Conservation (phyloP, 2,888 invertebrate species). For the Polymixis lichenea region DNA sequence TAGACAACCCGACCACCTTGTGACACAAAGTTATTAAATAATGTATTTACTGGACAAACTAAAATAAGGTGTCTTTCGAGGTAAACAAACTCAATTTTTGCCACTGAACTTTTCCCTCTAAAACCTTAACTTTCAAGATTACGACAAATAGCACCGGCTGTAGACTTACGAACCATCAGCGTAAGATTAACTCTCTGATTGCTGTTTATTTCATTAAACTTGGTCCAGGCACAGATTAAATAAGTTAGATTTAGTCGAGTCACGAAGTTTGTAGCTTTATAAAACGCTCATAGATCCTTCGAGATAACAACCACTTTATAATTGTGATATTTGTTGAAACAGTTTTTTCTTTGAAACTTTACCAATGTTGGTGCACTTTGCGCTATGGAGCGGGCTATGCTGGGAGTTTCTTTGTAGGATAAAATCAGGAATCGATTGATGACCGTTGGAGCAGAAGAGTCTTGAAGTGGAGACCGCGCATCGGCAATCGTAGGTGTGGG, state of each 20-base stretch:
- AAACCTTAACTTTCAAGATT: neutral
- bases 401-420: too few relatives aligned
- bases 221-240: constrained; percentile 56
- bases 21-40: neutral
- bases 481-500: too few relatives aligned
- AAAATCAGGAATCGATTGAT: too few relatives aligned
- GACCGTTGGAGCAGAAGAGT: too few relatives aligned
- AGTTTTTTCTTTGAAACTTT: neutral
- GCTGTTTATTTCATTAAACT: constrained; percentile 71
- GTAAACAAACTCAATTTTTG: neutral
- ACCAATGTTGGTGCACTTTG: too few relatives aligned
- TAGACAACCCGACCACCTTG: neutral
- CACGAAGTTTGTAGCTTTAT: constrained; percentile 35
- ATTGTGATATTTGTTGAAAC: neutral
- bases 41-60: neutral
- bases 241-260: constrained; percentile 52
- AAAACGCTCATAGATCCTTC: constrained; percentile 7
- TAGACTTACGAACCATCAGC: constrained; percentile 8
- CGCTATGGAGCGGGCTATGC: too few relatives aligned
- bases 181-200: constrained; percentile 64
- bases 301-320: constrained; percentile 10
- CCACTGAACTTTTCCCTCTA: neutral
- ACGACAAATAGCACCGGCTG: constrained; percentile 26
- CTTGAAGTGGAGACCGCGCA: too few relatives aligned
- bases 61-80: neutral